Percentiles rank a stretch among this genome's conserved stretches.
Evolutionary conservation across 2,113 vertebrate genomes (phyloP).

Genomic region (Malurus melanocephalus): DNA sequence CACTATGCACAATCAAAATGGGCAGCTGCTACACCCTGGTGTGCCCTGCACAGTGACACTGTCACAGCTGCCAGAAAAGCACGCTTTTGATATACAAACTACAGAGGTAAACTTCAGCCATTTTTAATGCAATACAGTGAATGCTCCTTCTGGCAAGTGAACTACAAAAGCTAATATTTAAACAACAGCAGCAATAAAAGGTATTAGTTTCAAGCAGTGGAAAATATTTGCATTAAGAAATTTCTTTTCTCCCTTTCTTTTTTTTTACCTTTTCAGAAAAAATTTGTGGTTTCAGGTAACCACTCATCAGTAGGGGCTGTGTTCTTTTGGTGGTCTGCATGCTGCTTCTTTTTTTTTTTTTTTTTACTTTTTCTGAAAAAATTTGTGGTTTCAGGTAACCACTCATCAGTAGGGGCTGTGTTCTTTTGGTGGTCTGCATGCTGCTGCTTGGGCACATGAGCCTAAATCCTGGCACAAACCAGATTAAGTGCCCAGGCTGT

Average conservation of each 20-base stretch:
- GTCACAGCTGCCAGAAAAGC: neutral
- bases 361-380: neutral
- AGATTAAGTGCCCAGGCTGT: neutral
- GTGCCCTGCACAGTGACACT: neutral
- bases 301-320: neutral
- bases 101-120: neutral
- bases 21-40: neutral
- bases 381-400: neutral
- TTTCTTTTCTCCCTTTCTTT: neutral
- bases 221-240: conserved; percentile 9
- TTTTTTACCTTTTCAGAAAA: neutral
- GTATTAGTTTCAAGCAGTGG: neutral
- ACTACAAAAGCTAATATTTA: conserved; percentile 47
- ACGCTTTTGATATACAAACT: neutral
- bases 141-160: conserved; percentile 1
- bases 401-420: neutral
- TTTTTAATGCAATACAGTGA: neutral
- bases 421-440: neutral
- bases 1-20: neutral
- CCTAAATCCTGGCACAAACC: neutral
- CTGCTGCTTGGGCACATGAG: neutral
- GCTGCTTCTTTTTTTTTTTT: neutral
- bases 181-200: conserved; percentile 21
- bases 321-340: too few relatives aligned
- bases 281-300: neutral